Evolutionary conservation across 2,113 vertebrate genomes (phyloP), one percentile per base, ranked within the genome.

Genomic region (Pterocles burchelli): DNA sequence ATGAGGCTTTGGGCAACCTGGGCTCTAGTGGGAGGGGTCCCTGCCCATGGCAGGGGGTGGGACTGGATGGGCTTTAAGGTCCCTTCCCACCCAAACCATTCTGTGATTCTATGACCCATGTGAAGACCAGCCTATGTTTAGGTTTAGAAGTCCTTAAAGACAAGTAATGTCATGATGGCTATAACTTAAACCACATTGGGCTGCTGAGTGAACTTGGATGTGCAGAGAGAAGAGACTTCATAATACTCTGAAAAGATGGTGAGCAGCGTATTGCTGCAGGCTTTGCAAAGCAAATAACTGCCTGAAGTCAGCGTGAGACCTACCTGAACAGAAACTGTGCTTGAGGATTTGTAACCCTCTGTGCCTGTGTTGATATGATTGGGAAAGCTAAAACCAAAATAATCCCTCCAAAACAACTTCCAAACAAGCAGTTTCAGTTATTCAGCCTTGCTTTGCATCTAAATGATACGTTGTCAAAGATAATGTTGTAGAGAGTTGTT

Each of bases 131-230:
- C 3, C 9, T 1, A 0, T n/a, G 0, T 5, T 45, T 5, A 20
- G 22, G 24, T 61, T 72, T 59, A 4, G 12, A 58, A 29, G 21
- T 9, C 1, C 0, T 46, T 3, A 12, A 19, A 3, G 12, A 7
- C 8, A 5, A 24, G 7, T 1, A 0, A 7, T 21, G 9, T 12
- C 7, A 2, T 22, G 7, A 1, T 3, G 6, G 8, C 1, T 17
- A 13, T 14, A 65, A 13, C 11, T 36, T 26, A 38, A 41, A 24
- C 25, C 25, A 5, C 1, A 0, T 1, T 28, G 36, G 25, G 72
- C 54, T 71, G 17, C 28, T 14, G 66, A 49, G 17, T 0, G 43
- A 22, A 26, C 68, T 66, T 10, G 13, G 33, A 7, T 48, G 28
- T 33, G 45, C 33, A 58, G 28, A 1, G 5, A 43, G 33, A 65